Percentiles rank a stretch among this genome's conserved stretches.
Evolutionary conservation across 2,888 invertebrate species (phyloP).

Genomic region (Eulithis prunata): DNA sequence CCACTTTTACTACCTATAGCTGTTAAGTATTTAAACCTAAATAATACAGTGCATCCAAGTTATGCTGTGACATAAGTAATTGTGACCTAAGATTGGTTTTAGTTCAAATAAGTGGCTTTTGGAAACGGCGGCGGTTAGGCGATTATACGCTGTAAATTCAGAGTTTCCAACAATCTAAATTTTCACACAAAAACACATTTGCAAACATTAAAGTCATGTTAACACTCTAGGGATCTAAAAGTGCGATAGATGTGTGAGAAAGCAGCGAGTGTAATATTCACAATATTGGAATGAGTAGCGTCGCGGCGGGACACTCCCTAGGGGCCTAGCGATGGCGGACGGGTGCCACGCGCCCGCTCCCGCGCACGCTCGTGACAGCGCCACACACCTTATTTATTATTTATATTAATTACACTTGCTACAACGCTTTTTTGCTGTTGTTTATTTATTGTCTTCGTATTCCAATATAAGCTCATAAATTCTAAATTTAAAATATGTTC

Average conservation of each 20-base stretch:
- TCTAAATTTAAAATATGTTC: slow-evolving; percentile 30
- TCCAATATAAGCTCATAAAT: slow-evolving; percentile 39
- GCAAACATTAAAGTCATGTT: slow-evolving; percentile 35
- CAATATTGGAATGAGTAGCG: slow-evolving; percentile 68
- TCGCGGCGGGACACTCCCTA: slow-evolving; percentile 47
- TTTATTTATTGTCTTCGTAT: slow-evolving; percentile 45
- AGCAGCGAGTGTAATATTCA: slow-evolving; percentile 72
- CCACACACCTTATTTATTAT: slow-evolving; percentile 72
- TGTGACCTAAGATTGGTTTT: no score
- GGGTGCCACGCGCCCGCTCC: slow-evolving; percentile 41
- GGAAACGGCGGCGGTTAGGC: no score
- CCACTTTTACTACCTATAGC: background rate
- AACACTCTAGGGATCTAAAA: slow-evolving; percentile 51
- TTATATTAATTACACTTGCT: slow-evolving; percentile 70
- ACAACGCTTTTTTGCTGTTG: slow-evolving; percentile 57
- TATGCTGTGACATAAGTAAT: no score
- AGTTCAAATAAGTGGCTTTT: no score
- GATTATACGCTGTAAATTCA: background rate
- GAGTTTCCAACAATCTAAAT: slow-evolving; percentile 11
- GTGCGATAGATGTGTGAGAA: slow-evolving; percentile 67
- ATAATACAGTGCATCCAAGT: no score
- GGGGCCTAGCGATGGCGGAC: slow-evolving; percentile 42
- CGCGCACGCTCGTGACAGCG: slow-evolving; percentile 53
- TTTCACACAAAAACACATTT: slow-evolving; percentile 27
- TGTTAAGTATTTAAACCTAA: background rate